Percentiles rank a stretch among this genome's conserved stretches.
Evolutionary conservation across 1,140 invertebrate species (phyloP).

Genomic region (Drosophila fuyamai): DNA sequence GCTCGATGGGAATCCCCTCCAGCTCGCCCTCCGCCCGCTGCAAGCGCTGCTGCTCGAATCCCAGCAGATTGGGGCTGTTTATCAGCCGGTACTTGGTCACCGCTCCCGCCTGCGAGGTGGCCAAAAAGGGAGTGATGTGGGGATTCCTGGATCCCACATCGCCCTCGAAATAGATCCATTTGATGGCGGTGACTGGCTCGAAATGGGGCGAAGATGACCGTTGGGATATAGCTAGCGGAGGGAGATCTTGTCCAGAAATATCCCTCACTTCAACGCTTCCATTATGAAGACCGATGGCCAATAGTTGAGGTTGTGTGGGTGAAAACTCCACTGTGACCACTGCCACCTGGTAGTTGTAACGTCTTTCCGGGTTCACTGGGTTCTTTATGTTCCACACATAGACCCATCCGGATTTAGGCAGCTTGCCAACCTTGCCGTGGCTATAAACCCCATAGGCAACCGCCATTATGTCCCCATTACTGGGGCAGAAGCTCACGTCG

Average conservation of each 20-base stretch:
- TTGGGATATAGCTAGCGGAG: slow-evolving; percentile 86
- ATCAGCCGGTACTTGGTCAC: slow-evolving; percentile 86
- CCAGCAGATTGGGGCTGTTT: slow-evolving; percentile 76
- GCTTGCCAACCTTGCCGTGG: slow-evolving; percentile 20
- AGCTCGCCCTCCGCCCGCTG: slow-evolving; percentile 87
- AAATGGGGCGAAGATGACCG: slow-evolving; percentile 86
- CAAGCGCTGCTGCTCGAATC: slow-evolving; percentile 87
- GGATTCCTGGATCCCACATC: slow-evolving; percentile 71
- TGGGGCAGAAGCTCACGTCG: slow-evolving; percentile 87
- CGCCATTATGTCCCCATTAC: slow-evolving; percentile 88
- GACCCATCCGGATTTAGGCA: slow-evolving; percentile 79
- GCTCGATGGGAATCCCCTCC: slow-evolving; percentile 85
- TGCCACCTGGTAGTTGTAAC: slow-evolving; percentile 88
- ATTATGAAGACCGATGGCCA: slow-evolving; percentile 92
- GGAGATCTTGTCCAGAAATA: slow-evolving; percentile 85
- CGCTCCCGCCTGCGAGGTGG: slow-evolving; percentile 87
- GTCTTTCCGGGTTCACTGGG: slow-evolving; percentile 91
- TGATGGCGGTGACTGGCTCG: slow-evolving; percentile 89
- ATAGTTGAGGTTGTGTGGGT: slow-evolving; percentile 88
- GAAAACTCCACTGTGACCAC: slow-evolving; percentile 92
- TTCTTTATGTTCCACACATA: slow-evolving; percentile 94
- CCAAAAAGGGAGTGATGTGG: slow-evolving; percentile 85
- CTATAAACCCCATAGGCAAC: slow-evolving; percentile 89
- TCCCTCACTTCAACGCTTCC: slow-evolving; percentile 91
- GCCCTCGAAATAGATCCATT: slow-evolving; percentile 85